Base-by-base conservation (phyloP, 2,888 invertebrate species). In the Eurois occulta region DNA sequence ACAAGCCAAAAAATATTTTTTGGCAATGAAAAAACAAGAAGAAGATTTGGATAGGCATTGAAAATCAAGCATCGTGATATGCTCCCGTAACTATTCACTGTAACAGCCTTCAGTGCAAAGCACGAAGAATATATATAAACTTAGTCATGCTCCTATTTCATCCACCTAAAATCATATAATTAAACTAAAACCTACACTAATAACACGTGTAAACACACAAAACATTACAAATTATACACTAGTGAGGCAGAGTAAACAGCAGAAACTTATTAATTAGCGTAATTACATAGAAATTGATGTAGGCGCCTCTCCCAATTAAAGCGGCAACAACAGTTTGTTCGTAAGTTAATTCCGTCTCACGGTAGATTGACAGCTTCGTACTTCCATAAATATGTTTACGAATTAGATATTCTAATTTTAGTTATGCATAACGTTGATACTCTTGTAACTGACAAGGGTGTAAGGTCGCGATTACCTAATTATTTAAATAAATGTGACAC, bases 251-350 rank as follows among this genome's bases (percentile, higher is more conserved):
- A 52, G 21, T 75, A 80, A 65, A 43, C 58, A 76, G 58, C 60
- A 43, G 41, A 74, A 78, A 75, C 75, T 70, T 52, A 76, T 76
- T 78, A 84, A 76, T 74, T 81, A 76, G 32, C 41, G 18, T 84
- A 72, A 84, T 76, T 78, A 74, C 66, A 72, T 58, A 69, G 60
- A 65, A 73, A 81, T 81, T 46, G 24, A 84, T 66, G 65, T 62
- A 74, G 68, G 7, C 28, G 69, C 21, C 65, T 67, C 21, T 52
- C 48, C 35, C 60, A 79, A 76, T 72, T 66, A 60, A 8, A 77
- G 55, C n/a, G 16, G 55, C 35, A 79, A 70, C 72, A 70, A 82
- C 38, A 72, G 58, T 77, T 76, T 75, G 75, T 75, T 75, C n/a
- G 28, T 11, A 43, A 82, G 64, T 75, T 75, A 48, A 72, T 79